These are phyloP conservation scores for Trigoniulus corallinus DNA, from an alignment of 1,140 invertebrate species.

Conservation along the genomic window DNA sequence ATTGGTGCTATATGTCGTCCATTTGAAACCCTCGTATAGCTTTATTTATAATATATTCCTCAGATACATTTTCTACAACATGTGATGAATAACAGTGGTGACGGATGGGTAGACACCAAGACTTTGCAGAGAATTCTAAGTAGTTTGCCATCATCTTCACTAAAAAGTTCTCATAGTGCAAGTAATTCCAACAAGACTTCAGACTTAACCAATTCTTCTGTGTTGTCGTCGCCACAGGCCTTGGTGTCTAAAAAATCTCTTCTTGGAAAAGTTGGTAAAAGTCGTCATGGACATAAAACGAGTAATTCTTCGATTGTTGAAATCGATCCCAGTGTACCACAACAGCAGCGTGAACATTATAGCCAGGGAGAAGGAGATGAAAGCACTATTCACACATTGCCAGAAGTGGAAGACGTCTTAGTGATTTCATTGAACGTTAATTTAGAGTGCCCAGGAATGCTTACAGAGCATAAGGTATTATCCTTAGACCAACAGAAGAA, in stretches of 20 bases:
- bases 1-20: neutral
- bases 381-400: too few relatives aligned
- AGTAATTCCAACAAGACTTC: neutral
- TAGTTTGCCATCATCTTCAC: slow-evolving; percentile 16
- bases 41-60: slow-evolving; percentile 3
- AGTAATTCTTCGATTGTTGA: neutral
- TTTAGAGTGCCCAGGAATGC: slow-evolving; percentile 43
- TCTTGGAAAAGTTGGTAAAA: neutral
- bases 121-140: slow-evolving; percentile 21
- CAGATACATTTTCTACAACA: slow-evolving; percentile 33
- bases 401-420: slow-evolving; percentile 35
- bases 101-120: slow-evolving; percentile 22
- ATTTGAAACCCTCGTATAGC: neutral
- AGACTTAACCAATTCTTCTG: too few relatives aligned
- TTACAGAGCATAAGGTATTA: slow-evolving; percentile 53
- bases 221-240: too few relatives aligned
- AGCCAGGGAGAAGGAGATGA: too few relatives aligned
- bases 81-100: slow-evolving; percentile 19
- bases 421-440: slow-evolving; percentile 42
- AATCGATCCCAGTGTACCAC: too few relatives aligned
- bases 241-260: neutral
- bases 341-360: slow-evolving; percentile 13
- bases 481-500: slow-evolving; percentile 21
- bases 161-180: neutral
- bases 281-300: neutral